phyloP scores from a whole-genome alignment of 2,797 vertebrate genomes.

The Harpagifer antarcticus region DNA sequence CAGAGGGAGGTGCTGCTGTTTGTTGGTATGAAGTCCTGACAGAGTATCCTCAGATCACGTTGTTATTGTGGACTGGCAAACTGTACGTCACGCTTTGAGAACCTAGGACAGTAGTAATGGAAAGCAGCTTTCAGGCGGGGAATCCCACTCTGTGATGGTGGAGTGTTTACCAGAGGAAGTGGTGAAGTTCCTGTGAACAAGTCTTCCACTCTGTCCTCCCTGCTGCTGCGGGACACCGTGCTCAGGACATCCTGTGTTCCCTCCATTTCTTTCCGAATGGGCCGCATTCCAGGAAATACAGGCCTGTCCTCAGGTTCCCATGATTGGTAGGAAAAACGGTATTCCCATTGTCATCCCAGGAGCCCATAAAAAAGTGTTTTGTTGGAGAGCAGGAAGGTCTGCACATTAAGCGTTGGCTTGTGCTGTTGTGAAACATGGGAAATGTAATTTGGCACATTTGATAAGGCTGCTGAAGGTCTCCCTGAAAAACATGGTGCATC shows the following conservation, averaged over 20 bases:
- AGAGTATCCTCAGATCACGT: slow-evolving; percentile 5
- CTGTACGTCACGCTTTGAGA: background rate
- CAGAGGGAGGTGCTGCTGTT: slow-evolving; percentile 47
- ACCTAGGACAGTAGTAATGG: slow-evolving; percentile 58
- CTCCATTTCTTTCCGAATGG: slow-evolving; percentile 71
- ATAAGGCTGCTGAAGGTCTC: slow-evolving; percentile 41
- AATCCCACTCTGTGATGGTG: slow-evolving; percentile 60
- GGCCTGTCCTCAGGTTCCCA: slow-evolving; percentile 72
- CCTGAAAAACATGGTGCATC: background rate
- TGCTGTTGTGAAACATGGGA: slow-evolving; percentile 65
- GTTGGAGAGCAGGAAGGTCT: slow-evolving; percentile 66
- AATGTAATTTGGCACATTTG: slow-evolving; percentile 54
- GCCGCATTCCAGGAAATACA: slow-evolving; percentile 80
- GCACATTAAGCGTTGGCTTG: slow-evolving; percentile 56
- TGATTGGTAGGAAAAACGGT: slow-evolving; percentile 72
- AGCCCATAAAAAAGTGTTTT: slow-evolving; percentile 73
- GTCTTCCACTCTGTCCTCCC: slow-evolving; percentile 22
- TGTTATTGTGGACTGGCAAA: background rate
- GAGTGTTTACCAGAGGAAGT: slow-evolving; percentile 51
- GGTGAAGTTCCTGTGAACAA: slow-evolving; percentile 73
- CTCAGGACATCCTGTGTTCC: slow-evolving; percentile 76
- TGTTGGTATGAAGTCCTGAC: slow-evolving; percentile 42
- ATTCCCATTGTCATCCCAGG: slow-evolving; percentile 74
- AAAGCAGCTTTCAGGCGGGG: slow-evolving; percentile 63
- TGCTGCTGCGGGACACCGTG: slow-evolving; percentile 26